Evolutionary conservation across 2,113 vertebrate genomes (phyloP).

Genomic region (Cyanoramphus novaezelandiae): DNA sequence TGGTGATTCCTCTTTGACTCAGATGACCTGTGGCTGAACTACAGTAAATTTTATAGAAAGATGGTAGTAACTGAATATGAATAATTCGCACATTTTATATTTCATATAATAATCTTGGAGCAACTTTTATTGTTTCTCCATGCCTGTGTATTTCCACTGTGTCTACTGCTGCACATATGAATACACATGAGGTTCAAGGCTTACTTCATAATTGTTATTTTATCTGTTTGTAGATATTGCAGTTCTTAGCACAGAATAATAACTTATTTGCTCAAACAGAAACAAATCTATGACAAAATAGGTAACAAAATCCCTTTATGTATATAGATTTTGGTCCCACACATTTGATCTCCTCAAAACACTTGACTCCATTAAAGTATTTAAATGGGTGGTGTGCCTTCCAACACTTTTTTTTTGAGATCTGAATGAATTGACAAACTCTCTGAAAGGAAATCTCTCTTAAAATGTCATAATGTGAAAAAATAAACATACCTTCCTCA

Average conservation of each 20-base stretch:
- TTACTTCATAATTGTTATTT: not conserved
- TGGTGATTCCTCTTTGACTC: slow-evolving; percentile 34
- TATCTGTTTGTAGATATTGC: not conserved
- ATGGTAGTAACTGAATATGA: not conserved
- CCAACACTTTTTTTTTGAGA: not conserved
- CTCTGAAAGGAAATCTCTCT: not conserved
- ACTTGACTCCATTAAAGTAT: not conserved
- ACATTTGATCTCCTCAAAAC: not conserved
- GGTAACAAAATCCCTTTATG: not conserved
- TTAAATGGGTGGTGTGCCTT: not conserved
- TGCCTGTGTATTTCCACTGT: not conserved
- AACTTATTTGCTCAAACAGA: not conserved
- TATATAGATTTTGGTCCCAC: not conserved
- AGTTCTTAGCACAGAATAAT: not conserved
- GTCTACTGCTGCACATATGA: not conserved
- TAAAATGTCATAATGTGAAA: not conserved
- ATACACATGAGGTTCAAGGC: not conserved
- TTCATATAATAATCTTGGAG: not conserved
- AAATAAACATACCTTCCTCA: not conserved
- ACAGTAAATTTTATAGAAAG: slow-evolving; percentile 17
- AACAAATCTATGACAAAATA: not conserved
- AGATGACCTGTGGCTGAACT: slow-evolving; percentile 27
- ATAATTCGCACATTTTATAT: not conserved
- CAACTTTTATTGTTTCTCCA: not conserved
- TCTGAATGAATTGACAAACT: not conserved